Percentiles rank a stretch among this genome's conserved stretches.
These are phyloP conservation scores for Spermophilus dauricus DNA, from an alignment of 2,113 vertebrate genomes.

Conservation along the genomic window DNA sequence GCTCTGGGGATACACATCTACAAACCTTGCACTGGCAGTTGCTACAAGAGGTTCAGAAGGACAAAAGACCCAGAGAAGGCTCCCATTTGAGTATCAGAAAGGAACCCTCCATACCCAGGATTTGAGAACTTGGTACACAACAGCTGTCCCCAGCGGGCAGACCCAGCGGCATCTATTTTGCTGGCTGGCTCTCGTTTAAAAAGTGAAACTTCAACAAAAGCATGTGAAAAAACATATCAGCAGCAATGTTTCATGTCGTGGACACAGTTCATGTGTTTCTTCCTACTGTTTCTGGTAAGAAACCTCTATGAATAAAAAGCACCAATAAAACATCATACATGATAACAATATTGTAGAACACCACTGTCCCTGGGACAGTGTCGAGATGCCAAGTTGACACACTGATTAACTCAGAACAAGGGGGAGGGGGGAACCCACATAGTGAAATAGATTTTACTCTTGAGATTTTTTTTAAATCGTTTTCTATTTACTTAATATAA, in stretches of 20 bases:
- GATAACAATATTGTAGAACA: conserved; percentile 62
- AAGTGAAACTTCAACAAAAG: conserved; percentile 75
- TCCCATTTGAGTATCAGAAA: conserved; percentile 55
- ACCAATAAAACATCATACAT: conserved; percentile 85
- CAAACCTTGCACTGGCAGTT: not conserved
- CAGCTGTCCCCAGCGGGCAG: conserved; percentile 52
- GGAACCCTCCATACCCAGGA: not conserved
- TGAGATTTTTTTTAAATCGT: conserved; percentile 64
- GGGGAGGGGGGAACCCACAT: conserved; percentile 37
- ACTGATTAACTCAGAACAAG: conserved; percentile 72
- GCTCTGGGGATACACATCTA: not conserved
- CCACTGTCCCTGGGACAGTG: conserved; percentile 68
- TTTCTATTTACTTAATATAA: conserved; percentile 87
- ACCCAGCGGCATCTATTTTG: not conserved
- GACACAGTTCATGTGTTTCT: conserved; percentile 80
- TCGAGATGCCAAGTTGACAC: conserved; percentile 72
- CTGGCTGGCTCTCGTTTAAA: conserved; percentile 67
- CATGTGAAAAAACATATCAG: conserved; percentile 59
- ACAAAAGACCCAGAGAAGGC: conserved; percentile 20
- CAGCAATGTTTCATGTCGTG: conserved; percentile 79
- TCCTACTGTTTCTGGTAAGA: conserved; percentile 80
- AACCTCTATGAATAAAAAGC: conserved; percentile 86
- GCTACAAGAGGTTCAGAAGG: conserved; percentile 51
- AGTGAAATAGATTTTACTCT: conserved; percentile 80
- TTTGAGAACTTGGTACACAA: conserved; percentile 17